phyloP scores from a whole-genome alignment of 35 echinoderm and acorn worm genomes.

The Hemicentrotus pulcherrimus region DNA sequence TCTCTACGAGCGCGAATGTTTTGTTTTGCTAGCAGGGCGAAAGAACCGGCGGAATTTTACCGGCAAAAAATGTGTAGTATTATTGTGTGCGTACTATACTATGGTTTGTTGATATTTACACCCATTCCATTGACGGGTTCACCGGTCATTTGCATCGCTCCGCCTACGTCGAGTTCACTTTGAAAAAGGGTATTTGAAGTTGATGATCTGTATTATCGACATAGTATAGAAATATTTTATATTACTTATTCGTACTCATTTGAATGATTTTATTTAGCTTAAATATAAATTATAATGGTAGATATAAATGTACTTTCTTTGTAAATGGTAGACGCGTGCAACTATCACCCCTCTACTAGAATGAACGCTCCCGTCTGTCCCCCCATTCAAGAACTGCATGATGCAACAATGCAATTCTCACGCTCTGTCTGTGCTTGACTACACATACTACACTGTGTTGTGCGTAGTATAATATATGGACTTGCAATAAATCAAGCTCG shows the following conservation, averaged over 20 bases:
- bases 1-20: background rate
- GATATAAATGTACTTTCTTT: background rate
- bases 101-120: background rate
- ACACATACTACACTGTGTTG: background rate
- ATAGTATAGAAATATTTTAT: background rate
- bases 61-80: background rate
- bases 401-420: background rate
- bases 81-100: background rate
- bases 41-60: background rate
- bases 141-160: background rate
- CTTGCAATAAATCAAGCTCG: no score
- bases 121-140: background rate
- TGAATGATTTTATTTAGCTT: no score
- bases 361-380: background rate
- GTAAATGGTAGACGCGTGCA: background rate
- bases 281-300: no score
- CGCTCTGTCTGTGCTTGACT: background rate
- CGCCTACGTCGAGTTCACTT: background rate
- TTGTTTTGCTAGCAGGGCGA: background rate
- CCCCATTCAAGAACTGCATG: background rate
- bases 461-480: no score
- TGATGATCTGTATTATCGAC: background rate
- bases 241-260: background rate
- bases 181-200: background rate
- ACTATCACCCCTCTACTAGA: background rate